Evolutionary conservation across 1,140 invertebrate species (phyloP), one percentile per base, ranked within the genome.

Genomic region (Formica exsecta): DNA sequence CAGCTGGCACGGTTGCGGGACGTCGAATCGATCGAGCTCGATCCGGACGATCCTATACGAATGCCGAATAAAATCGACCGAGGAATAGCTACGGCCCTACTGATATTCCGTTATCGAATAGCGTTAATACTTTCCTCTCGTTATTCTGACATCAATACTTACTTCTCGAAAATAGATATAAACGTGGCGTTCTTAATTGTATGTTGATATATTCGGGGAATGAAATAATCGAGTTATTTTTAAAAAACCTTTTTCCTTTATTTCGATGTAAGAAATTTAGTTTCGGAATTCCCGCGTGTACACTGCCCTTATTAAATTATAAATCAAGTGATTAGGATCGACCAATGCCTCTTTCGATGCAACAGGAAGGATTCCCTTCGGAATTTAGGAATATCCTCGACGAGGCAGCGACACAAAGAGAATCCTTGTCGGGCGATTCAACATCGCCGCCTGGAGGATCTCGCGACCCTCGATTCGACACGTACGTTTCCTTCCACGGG

Each of bases 401-500:
- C 25, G 25, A 73, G 38, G 9, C 19, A 57, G 36, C 19, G 25
- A 59, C 51, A 36, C 16, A 22, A 71, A 19, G 66, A 44, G 38
- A 81, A 73, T 81, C 54, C 7, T 16, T 59, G n/a, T 64, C 61
- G 75, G 9, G 29, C 38, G 11, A 8, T 8, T 54, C 79, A 51
- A 57, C 36, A 44, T 44, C 41, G 9, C 25, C 25, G 36, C 32
- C 25, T 16, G 11, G 48, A 41, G 48, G 19, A 38, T 38, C 51
- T 57, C 76, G 62, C 61, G 62, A 61, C 62, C 48, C n/a, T 16
- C 87, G 16, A 75, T 89, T 87, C 66, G 87, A 89, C 85, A 80
- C 79, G 89, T 79, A 84, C 61, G 77, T 74, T 70, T 87, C 68
- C 85, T 85, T 84, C 68, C 85, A 44, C 59, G 68, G 88, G 68